Conservation (phyloP, 2,888 invertebrate species). For the Eremobia ochroleuca region DNA sequence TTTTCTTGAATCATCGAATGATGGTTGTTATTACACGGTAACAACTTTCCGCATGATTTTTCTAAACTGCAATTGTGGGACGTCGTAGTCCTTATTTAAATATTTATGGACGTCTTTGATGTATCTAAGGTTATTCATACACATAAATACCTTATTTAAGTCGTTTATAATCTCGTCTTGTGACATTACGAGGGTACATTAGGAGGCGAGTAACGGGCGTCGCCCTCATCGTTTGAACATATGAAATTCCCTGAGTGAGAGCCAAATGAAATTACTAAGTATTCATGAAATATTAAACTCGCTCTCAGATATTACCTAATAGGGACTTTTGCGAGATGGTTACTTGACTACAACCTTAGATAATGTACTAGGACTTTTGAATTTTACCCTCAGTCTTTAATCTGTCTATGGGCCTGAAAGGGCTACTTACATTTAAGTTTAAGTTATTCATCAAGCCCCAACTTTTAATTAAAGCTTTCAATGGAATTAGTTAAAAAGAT, state of each 20-base stretch:
- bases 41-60: slow-evolving; percentile 33
- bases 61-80: slow-evolving; percentile 41
- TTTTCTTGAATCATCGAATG: slow-evolving; percentile 57
- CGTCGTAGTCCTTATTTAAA: slow-evolving; percentile 32
- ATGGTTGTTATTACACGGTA: slow-evolving; percentile 24
- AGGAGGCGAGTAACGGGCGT: slow-evolving; percentile 46
- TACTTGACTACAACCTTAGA: slow-evolving; percentile 31
- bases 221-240: slow-evolving; percentile 55
- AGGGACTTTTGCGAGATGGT: slow-evolving; percentile 23
- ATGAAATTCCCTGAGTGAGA: slow-evolving; percentile 65
- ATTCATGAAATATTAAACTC: slow-evolving; percentile 67
- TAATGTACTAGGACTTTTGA: background rate
- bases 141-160: slow-evolving; percentile 11
- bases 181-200: slow-evolving; percentile 58
- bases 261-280: slow-evolving; percentile 65
- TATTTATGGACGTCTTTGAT: slow-evolving; percentile 32
- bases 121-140: slow-evolving; percentile 16
- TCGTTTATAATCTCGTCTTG: slow-evolving; percentile 47
- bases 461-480: slow-evolving; percentile 26
- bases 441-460: slow-evolving; percentile 16
- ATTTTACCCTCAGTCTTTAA: background rate
- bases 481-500: slow-evolving; percentile 13
- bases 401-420: background rate
- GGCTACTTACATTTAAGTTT: background rate
- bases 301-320: slow-evolving; percentile 49